Evolutionary conservation across 2,797 vertebrate species (phyloP), one percentile per base, ranked within the genome.

Genomic region (Bovichtus diacanthus): DNA sequence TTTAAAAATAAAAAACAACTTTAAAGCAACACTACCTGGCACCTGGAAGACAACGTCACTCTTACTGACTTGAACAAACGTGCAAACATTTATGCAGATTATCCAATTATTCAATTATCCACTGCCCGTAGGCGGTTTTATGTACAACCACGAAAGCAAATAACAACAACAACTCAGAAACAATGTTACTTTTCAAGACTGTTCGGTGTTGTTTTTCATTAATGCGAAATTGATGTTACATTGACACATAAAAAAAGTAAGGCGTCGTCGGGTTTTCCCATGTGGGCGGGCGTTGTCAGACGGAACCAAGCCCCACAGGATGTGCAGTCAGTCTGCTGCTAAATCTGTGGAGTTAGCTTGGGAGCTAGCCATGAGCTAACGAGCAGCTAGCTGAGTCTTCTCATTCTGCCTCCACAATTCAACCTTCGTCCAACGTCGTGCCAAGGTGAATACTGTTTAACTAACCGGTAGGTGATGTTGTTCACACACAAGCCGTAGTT

Each of bases 311-410:
- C 89, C 88, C 86, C 87, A 79, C 87, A 86, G 76, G 76, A 87
- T 83, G 77, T 43, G 70, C 86, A 81, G 83, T 77, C 87, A 79
- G 81, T 58, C 86, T 61, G 84, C 81, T 55, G 84, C 83, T 83
- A 76, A 60, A 82, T 82, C 81, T 75, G 74, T 47, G 78, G 85
- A 88, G 88, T 74, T 88, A 90, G 85, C 90, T 4, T 16, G 72
- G 11, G 50, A 76, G 89, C 87, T 92, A 93, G 83, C 88, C 92
- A 93, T 93, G 92, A 94, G 91, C 93, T 94, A 93, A 94, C 91
- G 19, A 80, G 83, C 10, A 83, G 82, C 82, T 81, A 88, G 81
- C 83, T 41, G 39, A 67, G 31, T 77, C 56, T 51, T 76, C 47
- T 54, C 74, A 46, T 9, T 16, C 5, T 19, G 25, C 76, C 73